Conservation (phyloP, 2,797 vertebrate genomes). For the Enteromius argenteus region DNA sequence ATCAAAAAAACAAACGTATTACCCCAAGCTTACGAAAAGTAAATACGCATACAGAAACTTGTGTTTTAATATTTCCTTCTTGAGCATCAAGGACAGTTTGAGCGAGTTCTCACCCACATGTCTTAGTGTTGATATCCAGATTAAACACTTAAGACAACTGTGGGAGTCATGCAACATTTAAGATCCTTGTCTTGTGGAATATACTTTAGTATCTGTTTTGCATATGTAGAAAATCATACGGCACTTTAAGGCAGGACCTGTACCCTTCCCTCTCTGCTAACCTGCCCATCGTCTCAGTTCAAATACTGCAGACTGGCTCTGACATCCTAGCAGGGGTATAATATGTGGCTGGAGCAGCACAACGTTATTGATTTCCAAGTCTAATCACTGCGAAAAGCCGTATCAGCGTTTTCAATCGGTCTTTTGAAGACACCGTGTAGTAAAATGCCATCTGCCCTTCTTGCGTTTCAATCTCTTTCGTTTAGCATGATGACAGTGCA, state of each 20-base stretch:
- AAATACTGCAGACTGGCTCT: constrained; percentile 58
- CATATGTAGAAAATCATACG: background rate
- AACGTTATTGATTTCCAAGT: constrained; percentile 72
- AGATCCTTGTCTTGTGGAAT: background rate
- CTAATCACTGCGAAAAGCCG: constrained; percentile 70
- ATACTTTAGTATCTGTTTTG: background rate
- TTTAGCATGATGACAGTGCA: constrained; percentile 5
- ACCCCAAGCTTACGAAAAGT: background rate
- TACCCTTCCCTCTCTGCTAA: background rate
- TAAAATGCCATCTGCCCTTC: constrained; percentile 31
- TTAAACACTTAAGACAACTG: background rate
- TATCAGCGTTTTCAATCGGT: constrained; percentile 74
- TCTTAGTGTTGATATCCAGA: background rate
- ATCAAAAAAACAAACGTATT: background rate
- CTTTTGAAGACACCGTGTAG: constrained; percentile 51
- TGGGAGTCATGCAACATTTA: background rate
- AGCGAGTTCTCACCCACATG: background rate
- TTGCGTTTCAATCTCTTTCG: constrained; percentile 22
- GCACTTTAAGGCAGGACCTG: constrained; percentile 6
- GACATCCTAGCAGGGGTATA: constrained; percentile 62
- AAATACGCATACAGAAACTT: background rate
- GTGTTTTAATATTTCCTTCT: background rate
- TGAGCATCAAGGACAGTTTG: background rate
- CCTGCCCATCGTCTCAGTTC: constrained; percentile 24
- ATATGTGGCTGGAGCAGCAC: constrained; percentile 61